Evolutionary conservation across 1,140 invertebrate species (phyloP).

Genomic region (Apis cerana): DNA sequence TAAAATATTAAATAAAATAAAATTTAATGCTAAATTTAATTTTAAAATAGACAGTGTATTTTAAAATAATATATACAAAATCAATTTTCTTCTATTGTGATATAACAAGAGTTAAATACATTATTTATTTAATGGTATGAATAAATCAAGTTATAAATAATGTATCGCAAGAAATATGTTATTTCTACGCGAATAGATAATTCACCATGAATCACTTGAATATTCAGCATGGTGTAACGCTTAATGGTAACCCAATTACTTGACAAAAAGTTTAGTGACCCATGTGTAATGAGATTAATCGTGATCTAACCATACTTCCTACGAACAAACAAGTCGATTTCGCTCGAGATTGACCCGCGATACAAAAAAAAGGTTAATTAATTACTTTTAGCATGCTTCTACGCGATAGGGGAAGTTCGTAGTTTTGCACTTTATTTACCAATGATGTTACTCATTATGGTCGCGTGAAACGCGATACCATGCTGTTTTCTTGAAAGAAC

Average conservation of each 20-base stretch:
- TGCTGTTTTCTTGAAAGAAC: background rate
- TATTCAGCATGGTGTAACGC: constrained; percentile 1
- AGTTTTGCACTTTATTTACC: constrained; percentile 29
- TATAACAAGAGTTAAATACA: too few species aligned
- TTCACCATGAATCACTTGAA: background rate
- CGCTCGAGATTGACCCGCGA: constrained; percentile 28
- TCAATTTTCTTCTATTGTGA: too few species aligned
- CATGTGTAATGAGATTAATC: constrained; percentile 51
- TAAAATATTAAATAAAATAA: too few species aligned
- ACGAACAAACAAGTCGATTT: constrained; percentile 44
- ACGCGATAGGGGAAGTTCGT: background rate
- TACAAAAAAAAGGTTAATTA: constrained; percentile 51
- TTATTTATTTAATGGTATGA: too few species aligned
- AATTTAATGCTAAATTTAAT: too few species aligned
- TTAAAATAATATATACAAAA: too few species aligned
- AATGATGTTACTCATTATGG: constrained; percentile 9
- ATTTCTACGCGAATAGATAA: background rate
- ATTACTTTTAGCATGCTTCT: constrained; percentile 40
- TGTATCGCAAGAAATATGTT: too few species aligned
- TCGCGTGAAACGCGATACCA: background rate
- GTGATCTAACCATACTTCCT: constrained; percentile 19
- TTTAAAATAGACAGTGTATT: too few species aligned
- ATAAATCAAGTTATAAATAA: background rate
- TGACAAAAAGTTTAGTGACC: constrained; percentile 50
- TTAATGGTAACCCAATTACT: constrained; percentile 34